Evolutionary conservation across 2,797 vertebrate genomes (phyloP).

Genomic region (Myioborus melanocephalus): DNA sequence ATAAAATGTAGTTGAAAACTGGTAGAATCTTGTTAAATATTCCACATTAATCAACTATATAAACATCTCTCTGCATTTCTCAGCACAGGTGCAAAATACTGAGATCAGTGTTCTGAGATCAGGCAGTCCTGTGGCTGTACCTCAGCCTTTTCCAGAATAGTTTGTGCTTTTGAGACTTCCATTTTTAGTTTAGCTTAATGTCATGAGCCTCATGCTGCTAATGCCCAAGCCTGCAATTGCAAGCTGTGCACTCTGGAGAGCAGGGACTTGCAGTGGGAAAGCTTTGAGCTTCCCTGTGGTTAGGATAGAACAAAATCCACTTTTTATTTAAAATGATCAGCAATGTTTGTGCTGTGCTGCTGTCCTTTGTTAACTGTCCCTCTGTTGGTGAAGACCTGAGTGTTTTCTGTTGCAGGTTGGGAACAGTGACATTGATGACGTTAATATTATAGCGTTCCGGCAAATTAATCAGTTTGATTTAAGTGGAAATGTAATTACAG

Average conservation of each 20-base stretch:
- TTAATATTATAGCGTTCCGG: constrained; percentile 96
- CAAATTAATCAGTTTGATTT: constrained; percentile 98
- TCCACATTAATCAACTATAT: neutral
- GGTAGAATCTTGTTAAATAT: neutral
- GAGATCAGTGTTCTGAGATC: neutral
- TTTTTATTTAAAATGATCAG: neutral
- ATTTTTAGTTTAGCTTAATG: neutral
- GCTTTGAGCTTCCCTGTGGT: neutral
- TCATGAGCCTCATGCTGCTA: neutral
- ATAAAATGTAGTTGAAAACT: neutral
- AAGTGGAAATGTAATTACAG: constrained; percentile 93
- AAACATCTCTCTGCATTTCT: neutral
- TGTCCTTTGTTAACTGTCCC: neutral
- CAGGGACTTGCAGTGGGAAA: neutral
- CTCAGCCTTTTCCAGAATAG: neutral
- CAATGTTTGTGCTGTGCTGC: neutral
- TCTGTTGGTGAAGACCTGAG: neutral
- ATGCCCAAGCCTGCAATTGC: neutral
- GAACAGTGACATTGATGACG: constrained; percentile 87
- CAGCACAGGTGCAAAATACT: neutral
- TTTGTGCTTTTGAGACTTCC: neutral
- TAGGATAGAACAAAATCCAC: neutral
- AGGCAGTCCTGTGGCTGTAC: neutral
- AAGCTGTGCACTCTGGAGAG: neutral
- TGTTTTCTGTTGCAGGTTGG: constrained; percentile 80